Evolutionary conservation across 2,888 invertebrate species (phyloP), one percentile per base, ranked within the genome.

Genomic region (Lochmaea capreae): DNA sequence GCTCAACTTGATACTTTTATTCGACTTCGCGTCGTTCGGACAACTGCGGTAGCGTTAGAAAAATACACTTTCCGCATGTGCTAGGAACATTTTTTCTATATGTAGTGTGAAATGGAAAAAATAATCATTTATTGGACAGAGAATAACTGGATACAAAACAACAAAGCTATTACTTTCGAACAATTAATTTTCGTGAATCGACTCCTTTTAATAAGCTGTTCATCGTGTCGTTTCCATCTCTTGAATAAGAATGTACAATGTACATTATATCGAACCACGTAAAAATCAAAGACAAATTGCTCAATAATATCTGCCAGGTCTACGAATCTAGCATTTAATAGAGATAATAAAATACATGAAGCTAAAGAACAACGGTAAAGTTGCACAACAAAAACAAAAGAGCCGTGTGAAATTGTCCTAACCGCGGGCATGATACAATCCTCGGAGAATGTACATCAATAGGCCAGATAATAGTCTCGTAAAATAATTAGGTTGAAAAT

Each of bases 261-360:
- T 54, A 43, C 65, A 69, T 8, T 8, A 16, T 69, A 16, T 49
- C 22, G 43, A 63, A 49, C 26, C 46, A 42, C 59, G 14, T 67
- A 73, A 69, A 66, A 73, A 52, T 39, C 43, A 58, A 76, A 74
- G 72, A 76, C 75, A 76, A 76, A 77, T 77, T 74, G 72, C 76
- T 76, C 72, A 74, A 72, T 75, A 76, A 75, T 72, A 77, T 75
- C 71, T 73, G 61, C 16, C 59, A 67, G 67, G 72, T 72, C 63
- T 65, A 61, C 75, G 69, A 58, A 65, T 76, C 75, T 57, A 76
- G 71, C 77, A 74, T 74, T 78, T 77, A 74, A 77, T 76, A 73
- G 66, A 76, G 72, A 74, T 77, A 77, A 77, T 77, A 77, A 77
- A 77, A 74, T 74, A 70, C 73, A 72, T 73, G 76, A 72, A 71